Base-by-base conservation (phyloP, 2,797 vertebrate species). In the Odontamblyopus lacepedii region DNA sequence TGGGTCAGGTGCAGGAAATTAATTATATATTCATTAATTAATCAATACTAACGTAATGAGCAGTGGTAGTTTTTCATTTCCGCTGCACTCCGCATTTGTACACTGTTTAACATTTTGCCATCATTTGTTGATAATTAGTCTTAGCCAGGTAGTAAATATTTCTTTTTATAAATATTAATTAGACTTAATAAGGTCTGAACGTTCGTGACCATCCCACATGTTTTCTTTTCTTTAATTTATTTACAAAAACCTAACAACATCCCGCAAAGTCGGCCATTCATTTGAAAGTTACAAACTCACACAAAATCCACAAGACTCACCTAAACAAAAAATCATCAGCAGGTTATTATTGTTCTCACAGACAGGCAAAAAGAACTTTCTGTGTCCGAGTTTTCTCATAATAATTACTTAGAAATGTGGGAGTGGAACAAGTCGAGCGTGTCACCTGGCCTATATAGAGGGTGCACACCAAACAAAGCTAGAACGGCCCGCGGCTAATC, bases 401-500 rank as follows among this genome's bases (percentile, higher is more conserved):
- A 80, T 74, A 82, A 83, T 64, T 81, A 69, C 60, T 65, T 70
- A 70, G 71, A 86, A 81, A 82, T 85, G 82, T 76, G 79, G 73
- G 67, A 79, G 79, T 26, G 15, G 80, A 86, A 81, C 81, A 85
- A 90, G 73, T 85, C 84, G 91, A 85, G 86, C 87, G 55, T 83
- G 86, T 90, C 86, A 82, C 87, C 83, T 90, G 84, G 61, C 85
- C 81, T 85, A 88, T 73, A 87, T 86, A 80, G 81, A 83, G 71
- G 74, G 77, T 75, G 50, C 55, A 74, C 70, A 83, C 85, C 79
- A 89, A 89, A 86, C 85, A 91, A 87, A 88, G 86, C 87, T 78
- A 83, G 77, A 13, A 73, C 80, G 86, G 74, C 79, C 78, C 76
- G 71, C 78, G 67, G 88, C 86, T 89, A 88, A 90, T 89, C 87